These are phyloP conservation scores for Argynnis bischoffii DNA, from an alignment of 2,888 invertebrate genomes.

Conservation along the genomic window DNA sequence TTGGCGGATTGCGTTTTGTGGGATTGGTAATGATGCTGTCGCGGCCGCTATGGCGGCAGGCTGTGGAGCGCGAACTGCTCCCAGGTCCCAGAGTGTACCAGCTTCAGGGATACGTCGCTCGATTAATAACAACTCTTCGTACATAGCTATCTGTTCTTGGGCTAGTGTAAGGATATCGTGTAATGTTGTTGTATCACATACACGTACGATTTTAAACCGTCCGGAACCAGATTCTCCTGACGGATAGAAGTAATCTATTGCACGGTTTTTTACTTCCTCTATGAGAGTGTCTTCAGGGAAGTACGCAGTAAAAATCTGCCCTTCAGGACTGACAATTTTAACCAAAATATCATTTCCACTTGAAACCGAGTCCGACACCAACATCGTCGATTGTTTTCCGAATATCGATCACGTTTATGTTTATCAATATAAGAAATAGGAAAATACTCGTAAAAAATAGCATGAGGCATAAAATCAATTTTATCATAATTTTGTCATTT, in stretches of 20 bases:
- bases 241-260: conserved; percentile 70
- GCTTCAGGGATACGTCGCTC: conserved; percentile 68
- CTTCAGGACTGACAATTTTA: conserved; percentile 71
- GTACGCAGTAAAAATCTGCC: conserved; percentile 60
- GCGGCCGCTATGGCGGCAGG: conserved; percentile 68
- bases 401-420: conserved; percentile 42
- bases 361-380: conserved; percentile 63
- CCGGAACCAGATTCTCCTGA: conserved; percentile 63
- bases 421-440: conserved; percentile 52
- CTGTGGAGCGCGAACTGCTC: conserved; percentile 69
- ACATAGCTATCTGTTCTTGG: conserved; percentile 65
- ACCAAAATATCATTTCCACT: conserved; percentile 58
- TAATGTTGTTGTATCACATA: conserved; percentile 63
- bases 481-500: conserved; percentile 55
- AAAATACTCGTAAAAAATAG: conserved; percentile 57
- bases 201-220: conserved; percentile 68
- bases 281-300: conserved; percentile 68
- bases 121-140: conserved; percentile 67
- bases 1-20: conserved; percentile 59
- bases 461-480: conserved; percentile 54
- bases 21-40: conserved; percentile 65
- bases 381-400: conserved; percentile 49
- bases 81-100: conserved; percentile 70
- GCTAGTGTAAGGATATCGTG: conserved; percentile 69
- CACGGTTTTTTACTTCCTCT: conserved; percentile 70